These are phyloP conservation scores for Corvus moneduloides DNA, from an alignment of 2,113 vertebrate species.

Conservation along the genomic window DNA sequence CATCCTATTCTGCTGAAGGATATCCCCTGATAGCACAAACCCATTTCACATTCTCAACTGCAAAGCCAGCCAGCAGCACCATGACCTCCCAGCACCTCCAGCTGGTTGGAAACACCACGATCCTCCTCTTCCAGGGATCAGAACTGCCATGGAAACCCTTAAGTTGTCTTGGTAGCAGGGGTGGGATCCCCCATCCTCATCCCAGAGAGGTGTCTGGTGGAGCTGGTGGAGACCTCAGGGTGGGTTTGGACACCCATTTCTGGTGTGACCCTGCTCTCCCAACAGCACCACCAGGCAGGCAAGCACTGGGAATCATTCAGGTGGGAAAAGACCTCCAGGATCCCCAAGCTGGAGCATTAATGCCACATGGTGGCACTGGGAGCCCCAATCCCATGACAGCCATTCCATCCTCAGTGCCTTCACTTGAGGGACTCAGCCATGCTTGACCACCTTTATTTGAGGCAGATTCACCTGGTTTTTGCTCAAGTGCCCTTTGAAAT, in stretches of 20 bases:
- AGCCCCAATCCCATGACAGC: not conserved
- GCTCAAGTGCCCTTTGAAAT: not conserved
- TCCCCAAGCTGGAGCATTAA: too few relatives aligned
- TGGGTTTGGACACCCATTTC: not conserved
- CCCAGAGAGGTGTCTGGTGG: not conserved
- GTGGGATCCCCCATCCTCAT: not conserved
- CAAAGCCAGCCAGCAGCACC: not conserved
- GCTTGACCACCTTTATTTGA: not conserved
- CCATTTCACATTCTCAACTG: accelerated
- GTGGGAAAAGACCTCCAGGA: not conserved
- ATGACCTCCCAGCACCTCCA: not conserved
- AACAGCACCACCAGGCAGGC: not conserved
- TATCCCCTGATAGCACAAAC: not conserved
- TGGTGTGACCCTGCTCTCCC: not conserved
- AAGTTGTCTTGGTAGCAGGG: not conserved
- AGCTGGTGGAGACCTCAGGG: not conserved
- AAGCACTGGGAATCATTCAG: not conserved
- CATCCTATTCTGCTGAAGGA: not conserved
- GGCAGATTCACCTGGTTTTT: not conserved
- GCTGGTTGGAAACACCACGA: not conserved
- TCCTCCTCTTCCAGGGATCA: not conserved
- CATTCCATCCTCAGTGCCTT: not conserved
- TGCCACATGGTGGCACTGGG: not conserved
- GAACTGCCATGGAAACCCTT: not conserved
- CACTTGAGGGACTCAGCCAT: not conserved